These are phyloP conservation scores for Chrysolina oricalcia DNA, from an alignment of 2,888 invertebrate genomes.

Conservation along the genomic window DNA sequence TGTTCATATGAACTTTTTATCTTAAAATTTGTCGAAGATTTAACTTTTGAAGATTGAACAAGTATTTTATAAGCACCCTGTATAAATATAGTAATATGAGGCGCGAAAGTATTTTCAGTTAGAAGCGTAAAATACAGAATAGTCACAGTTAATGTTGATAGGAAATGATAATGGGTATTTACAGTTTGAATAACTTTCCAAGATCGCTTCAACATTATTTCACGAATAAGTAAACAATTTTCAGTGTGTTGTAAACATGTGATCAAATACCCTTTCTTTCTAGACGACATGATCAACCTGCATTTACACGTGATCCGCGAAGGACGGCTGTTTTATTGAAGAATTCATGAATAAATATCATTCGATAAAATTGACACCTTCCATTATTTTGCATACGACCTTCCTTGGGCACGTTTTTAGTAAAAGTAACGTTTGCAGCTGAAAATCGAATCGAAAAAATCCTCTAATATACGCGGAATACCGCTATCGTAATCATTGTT, in stretches of 20 bases:
- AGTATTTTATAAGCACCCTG: no score
- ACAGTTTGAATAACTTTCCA: neutral
- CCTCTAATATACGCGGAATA: constrained; percentile 29
- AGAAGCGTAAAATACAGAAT: no score
- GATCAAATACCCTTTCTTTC: constrained; percentile 14
- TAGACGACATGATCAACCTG: constrained; percentile 26
- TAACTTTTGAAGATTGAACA: no score
- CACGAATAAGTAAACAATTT: neutral
- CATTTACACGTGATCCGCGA: constrained; percentile 45
- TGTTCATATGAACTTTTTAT: no score
- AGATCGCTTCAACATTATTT: neutral
- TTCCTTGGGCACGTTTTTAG: constrained; percentile 44
- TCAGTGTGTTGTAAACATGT: constrained; percentile 7
- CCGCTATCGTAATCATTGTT: constrained; percentile 37
- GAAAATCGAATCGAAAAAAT: constrained; percentile 26
- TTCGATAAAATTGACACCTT: constrained; percentile 50
- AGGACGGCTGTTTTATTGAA: constrained; percentile 41
- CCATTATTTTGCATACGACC: constrained; percentile 52
- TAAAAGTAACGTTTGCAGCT: constrained; percentile 49
- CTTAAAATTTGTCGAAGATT: no score
- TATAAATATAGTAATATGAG: neutral
- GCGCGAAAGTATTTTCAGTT: no score
- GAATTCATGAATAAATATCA: constrained; percentile 41
- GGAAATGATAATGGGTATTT: neutral
- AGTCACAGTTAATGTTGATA: no score